A percentile compares a stretch with the other conserved stretches of the same genome.
Evolutionary conservation across 2,113 vertebrate genomes (phyloP).

Genomic region (Rhinichthys klamathensis): DNA sequence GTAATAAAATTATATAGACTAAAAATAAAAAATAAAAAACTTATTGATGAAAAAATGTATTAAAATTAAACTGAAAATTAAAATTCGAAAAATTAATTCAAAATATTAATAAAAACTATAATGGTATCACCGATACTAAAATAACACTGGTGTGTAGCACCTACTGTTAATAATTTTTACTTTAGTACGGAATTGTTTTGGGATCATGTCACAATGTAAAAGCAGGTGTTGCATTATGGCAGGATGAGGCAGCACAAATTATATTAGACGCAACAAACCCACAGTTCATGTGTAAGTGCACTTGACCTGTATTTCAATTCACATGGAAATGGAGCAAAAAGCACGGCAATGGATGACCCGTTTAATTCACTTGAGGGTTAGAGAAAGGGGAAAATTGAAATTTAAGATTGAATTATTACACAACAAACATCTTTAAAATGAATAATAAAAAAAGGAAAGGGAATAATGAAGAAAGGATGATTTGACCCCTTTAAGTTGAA

Average conservation of each 20-base stretch:
- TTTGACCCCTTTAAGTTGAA: neutral
- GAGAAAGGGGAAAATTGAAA: neutral
- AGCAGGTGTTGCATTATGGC: neutral
- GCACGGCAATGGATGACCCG: neutral
- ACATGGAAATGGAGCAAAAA: neutral
- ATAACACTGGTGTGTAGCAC: neutral
- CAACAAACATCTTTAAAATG: neutral
- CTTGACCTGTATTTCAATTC: neutral
- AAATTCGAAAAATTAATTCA: no score
- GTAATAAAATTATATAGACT: neutral
- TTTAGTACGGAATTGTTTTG: neutral
- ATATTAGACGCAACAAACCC: neutral
- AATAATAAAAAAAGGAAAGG: neutral
- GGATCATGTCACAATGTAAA: neutral
- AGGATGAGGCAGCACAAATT: neutral
- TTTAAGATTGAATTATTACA: neutral
- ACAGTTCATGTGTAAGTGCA: neutral
- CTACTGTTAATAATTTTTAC: neutral
- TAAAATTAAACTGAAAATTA: neutral
- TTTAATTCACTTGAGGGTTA: neutral
- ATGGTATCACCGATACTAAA: neutral
- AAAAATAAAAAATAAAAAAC: neutral
- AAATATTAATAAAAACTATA: neutral
- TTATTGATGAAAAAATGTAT: neutral
- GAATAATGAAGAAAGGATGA: neutral